Base-by-base conservation (phyloP, 2,113 vertebrate species). In the Paraplagusia blochii region DNA sequence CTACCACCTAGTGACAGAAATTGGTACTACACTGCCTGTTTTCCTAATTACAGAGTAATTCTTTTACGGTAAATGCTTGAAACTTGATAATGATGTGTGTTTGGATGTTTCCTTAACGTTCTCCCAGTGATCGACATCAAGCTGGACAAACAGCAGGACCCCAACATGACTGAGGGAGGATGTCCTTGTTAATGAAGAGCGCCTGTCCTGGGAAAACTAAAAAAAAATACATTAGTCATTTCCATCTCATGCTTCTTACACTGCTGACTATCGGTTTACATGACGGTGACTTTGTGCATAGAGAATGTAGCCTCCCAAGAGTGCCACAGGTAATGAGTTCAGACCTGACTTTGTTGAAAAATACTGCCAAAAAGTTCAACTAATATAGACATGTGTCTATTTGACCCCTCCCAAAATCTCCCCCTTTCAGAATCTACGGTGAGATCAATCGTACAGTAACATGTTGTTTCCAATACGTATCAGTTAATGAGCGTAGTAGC, bases 121-220 rank as follows among this genome's bases (percentile, higher is more conserved):
- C 43, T 62, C 6, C 9, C 90, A 95, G 94, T 95, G 94, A 94
- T 95, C 43, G 92, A 95, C 91, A 95, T 95, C 88, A 95, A 95
- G 84, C 71, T 95, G 90, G 93, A 94, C 90, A 95, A 94, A 80
- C 91, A 91, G 53, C 93, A 93, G 85, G 94, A 95, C 86, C 90
- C 92, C 13, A 89, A 90, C 9, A 87, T 92, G 51, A 92, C 87
- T 1, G 94, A 95, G 76, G 91, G 91, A 0, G 91, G 93, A 68
- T 95, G 94, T 44, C 94, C 94, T 77, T 95, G 94, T 91, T 95
- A 95, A 93, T 93, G 64, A 66, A 74, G 69, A 17, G 69, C 72
- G 49, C 55, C 51, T 53, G 16, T 63, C 76, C 68, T 66, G 59
- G 62, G 58, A 44, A 7, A 16, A 11, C 15, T 44, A 44, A 86